phyloP scores from a whole-genome alignment of 2,888 invertebrate genomes.

The Orgyia antiqua region DNA sequence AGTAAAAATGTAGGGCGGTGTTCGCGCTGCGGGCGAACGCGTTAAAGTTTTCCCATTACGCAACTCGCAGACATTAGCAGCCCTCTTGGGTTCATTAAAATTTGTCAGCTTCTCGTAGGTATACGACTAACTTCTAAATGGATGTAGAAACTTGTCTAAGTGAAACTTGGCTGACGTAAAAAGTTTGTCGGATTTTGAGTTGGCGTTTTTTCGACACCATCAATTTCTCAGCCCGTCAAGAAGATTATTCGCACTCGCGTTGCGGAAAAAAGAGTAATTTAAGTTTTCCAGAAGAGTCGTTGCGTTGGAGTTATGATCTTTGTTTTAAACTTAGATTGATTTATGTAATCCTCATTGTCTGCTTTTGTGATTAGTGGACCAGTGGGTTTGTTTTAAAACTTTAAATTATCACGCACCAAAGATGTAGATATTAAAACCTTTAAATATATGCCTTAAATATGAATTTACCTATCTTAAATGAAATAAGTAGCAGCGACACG shows the following conservation, averaged over 20 bases:
- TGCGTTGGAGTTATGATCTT: conserved; percentile 72
- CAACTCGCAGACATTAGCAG: conserved; percentile 69
- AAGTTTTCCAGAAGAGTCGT: conserved; percentile 71
- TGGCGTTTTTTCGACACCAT: conserved; percentile 67
- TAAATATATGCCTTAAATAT: too few species aligned
- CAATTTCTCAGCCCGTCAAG: conserved; percentile 76
- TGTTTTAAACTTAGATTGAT: conserved; percentile 76
- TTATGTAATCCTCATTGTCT: conserved; percentile 60
- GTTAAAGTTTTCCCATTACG: conserved; percentile 74
- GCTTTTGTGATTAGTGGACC: conserved; percentile 38
- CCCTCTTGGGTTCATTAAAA: conserved; percentile 76
- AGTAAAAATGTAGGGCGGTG: conserved; percentile 39
- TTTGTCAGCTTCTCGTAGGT: conserved; percentile 76
- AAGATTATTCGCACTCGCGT: conserved; percentile 77
- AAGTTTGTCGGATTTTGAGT: conserved; percentile 65
- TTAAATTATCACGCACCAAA: too few species aligned
- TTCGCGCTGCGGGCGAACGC: conserved; percentile 26
- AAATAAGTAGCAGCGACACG: too few species aligned
- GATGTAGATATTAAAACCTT: too few species aligned
- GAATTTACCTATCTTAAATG: too few species aligned
- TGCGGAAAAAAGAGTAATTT: conserved; percentile 76
- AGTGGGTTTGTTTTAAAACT: conserved; percentile 20
- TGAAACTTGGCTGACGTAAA: conserved; percentile 76
- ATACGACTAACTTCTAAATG: conserved; percentile 71
- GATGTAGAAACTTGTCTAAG: conserved; percentile 75